Conservation (phyloP, 2,888 invertebrate species). For the Hyles lineata region DNA sequence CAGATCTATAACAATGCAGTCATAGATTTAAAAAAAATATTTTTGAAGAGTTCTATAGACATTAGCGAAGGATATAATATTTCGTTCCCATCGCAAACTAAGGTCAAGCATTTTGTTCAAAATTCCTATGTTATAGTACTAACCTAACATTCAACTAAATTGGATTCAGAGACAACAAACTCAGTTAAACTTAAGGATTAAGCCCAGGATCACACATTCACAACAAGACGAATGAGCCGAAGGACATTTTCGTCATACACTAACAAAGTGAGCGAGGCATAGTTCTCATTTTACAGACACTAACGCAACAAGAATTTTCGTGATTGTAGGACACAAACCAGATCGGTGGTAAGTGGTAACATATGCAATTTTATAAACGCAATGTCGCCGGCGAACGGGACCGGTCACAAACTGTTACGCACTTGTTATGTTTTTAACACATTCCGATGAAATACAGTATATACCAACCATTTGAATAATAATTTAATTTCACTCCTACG, state of each 20-base stretch:
- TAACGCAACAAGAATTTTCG: conserved; percentile 37
- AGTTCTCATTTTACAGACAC: conserved; percentile 31
- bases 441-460: conserved; percentile 13
- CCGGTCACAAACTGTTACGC: conserved; percentile 6
- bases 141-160: too few relatives aligned
- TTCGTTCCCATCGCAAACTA: too few relatives aligned
- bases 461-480: conserved; percentile 7
- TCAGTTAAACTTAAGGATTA: too few relatives aligned
- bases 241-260: neutral
- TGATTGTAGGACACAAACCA: conserved; percentile 14
- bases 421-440: conserved; percentile 8
- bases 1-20: too few relatives aligned
- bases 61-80: too few relatives aligned
- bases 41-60: too few relatives aligned
- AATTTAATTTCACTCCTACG: conserved; percentile 21
- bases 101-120: too few relatives aligned
- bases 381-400: neutral
- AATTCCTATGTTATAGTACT: too few relatives aligned
- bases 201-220: neutral
- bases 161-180: too few relatives aligned
- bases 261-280: neutral
- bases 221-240: neutral
- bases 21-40: too few relatives aligned
- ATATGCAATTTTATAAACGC: neutral
- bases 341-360: neutral